Conservation (phyloP, 2,888 invertebrate genomes). For the Acrobeloides nanus region DNA sequence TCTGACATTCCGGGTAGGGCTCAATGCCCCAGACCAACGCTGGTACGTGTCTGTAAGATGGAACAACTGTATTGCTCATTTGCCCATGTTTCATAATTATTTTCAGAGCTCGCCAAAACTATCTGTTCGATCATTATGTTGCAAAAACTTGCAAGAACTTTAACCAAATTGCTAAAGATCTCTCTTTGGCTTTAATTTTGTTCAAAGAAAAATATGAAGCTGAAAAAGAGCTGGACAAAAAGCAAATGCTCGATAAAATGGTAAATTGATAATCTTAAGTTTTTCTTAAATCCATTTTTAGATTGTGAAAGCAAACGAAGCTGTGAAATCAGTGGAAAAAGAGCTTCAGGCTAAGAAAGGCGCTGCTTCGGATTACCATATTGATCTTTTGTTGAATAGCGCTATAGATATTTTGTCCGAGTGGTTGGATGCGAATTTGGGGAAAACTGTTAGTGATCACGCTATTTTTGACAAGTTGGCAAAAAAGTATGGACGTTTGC, state of each 20-base stretch:
- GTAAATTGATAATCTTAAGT: not conserved
- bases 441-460: slow-evolving; percentile 78
- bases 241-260: slow-evolving; percentile 61
- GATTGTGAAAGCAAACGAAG: slow-evolving; percentile 57
- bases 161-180: slow-evolving; percentile 28
- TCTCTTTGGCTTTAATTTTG: slow-evolving; percentile 29
- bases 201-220: slow-evolving; percentile 53
- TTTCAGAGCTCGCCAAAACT: slow-evolving; percentile 50
- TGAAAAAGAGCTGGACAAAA: slow-evolving; percentile 78
- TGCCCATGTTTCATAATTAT: too few relatives aligned
- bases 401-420: slow-evolving; percentile 81
- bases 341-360: slow-evolving; percentile 66
- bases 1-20: too few relatives aligned
- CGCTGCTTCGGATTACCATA: slow-evolving; percentile 54
- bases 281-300: slow-evolving; percentile 5
- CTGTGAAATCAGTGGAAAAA: slow-evolving; percentile 62
- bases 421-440: slow-evolving; percentile 77
- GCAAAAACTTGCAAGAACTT: slow-evolving; percentile 7
- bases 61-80: too few relatives aligned
- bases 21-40: too few relatives aligned
- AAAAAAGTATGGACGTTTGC: slow-evolving; percentile 15
- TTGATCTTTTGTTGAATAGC: slow-evolving; percentile 61
- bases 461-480: slow-evolving; percentile 80
- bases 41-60: too few relatives aligned
- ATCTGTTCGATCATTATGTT: slow-evolving; percentile 45